These are phyloP conservation scores for Drosophila ficusphila DNA, from an alignment of 1,140 invertebrate genomes.

Conservation along the genomic window DNA sequence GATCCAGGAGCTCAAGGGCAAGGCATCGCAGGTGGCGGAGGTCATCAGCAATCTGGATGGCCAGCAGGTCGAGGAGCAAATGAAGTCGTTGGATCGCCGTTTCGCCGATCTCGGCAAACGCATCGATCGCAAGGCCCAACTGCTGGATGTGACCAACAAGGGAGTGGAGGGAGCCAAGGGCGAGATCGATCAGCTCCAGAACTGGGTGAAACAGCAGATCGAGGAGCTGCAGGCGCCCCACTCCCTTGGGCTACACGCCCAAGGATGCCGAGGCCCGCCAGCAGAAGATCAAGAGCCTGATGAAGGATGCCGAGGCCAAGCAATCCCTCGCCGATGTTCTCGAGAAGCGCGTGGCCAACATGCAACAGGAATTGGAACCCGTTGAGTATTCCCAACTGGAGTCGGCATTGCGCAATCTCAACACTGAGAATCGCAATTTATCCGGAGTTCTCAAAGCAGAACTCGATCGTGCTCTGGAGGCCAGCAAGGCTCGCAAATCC, in stretches of 20 bases:
- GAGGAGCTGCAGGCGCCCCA: constrained; percentile 88
- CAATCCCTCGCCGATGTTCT: constrained; percentile 92
- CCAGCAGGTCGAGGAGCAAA: constrained; percentile 95
- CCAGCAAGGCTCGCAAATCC: constrained; percentile 89
- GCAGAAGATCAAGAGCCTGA: constrained; percentile 88
- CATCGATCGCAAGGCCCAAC: constrained; percentile 92
- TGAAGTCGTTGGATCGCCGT: constrained; percentile 92
- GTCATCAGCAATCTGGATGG: constrained; percentile 94
- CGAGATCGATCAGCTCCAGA: constrained; percentile 90
- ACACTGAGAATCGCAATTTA: constrained; percentile 89
- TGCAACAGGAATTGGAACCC: constrained; percentile 93
- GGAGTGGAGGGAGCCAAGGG: constrained; percentile 90
- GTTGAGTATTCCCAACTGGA: constrained; percentile 90
- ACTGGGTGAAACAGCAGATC: constrained; percentile 92
- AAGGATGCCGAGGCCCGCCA: constrained; percentile 90
- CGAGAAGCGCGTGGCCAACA: constrained; percentile 91
- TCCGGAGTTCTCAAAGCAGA: constrained; percentile 89
- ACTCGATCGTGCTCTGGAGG: constrained; percentile 88
- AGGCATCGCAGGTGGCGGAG: constrained; percentile 89
- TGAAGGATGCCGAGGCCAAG: constrained; percentile 94
- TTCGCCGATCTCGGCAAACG: constrained; percentile 93
- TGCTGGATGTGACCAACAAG: constrained; percentile 91
- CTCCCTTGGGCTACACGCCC: constrained; percentile 90
- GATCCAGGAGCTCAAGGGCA: constrained; percentile 88
- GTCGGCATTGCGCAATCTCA: constrained; percentile 87